Base-by-base conservation (phyloP, 2,113 vertebrate genomes). In the Columba livia region DNA sequence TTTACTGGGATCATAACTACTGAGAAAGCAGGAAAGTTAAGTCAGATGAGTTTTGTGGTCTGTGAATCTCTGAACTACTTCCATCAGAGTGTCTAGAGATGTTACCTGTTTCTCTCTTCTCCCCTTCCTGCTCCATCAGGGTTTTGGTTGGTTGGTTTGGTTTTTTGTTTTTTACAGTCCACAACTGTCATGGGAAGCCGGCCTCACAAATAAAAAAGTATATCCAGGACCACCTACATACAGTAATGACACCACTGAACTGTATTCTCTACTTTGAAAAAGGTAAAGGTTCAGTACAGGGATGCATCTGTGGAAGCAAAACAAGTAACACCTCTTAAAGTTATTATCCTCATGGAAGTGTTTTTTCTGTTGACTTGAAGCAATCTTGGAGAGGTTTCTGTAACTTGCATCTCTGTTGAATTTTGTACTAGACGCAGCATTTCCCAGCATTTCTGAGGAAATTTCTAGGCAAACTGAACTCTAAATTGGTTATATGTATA, bases 231-330 rank as follows among this genome's bases (percentile, higher is more conserved):
- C 16, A 73, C 8, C 16, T 3, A 2, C 1, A 3, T 20, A 15
- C 8, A 61, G 28, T 57, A 71, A 54, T 70, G 58, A 34, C 58
- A 73, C 44, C 74, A 77, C 12, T 48, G 60, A 80, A 69, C 29
- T 62, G 13, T 38, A n/a, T 72, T 62, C 24, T 79, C 23, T 44
- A 6, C 31, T 90, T 69, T 83, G 47, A 32, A 65, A 90, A 90
- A 65, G 18, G 24, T 57, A 40, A 56, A 90, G 4, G 15, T 58
- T 84, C 70, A 50, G 4, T 53, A 62, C 0, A 0, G 19, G 19
- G 19, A 47, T 51, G 12, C 34, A 32, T 14, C 48, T 51, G 13
- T 79, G 62, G 57, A 85, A 69, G 19, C 36, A 50, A 69, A 86
- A 9, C 34, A 34, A 51, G 44, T 62, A 78, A 28, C 65, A 42